Evolutionary conservation across 2,797 vertebrate species (phyloP), one percentile per base, ranked within the genome.

Genomic region (Psittacula echo): DNA sequence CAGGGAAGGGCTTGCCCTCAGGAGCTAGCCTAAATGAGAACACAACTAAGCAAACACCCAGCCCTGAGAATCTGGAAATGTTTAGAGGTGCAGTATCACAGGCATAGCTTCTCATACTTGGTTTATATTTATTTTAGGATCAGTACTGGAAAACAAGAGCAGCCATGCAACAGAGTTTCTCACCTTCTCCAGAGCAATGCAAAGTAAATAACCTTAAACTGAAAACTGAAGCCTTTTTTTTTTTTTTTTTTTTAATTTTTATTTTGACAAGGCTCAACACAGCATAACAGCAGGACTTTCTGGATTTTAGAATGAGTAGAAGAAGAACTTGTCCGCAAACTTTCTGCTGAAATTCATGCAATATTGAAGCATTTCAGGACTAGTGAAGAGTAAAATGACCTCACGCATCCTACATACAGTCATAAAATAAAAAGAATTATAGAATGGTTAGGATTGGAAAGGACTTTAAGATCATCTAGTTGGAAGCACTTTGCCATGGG

Each of bases 81-180:
- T 60, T 71, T 56, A 48, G 14, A 62, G 32, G 1, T 12, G 7
- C 14, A 65, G 2, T 48, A 48, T 32, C 17, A 65, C 48, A 81
- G 27, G 13, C 4, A 20, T 7, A 82, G 3, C 5, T 76, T 70
- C 45, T 60, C 14, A 50, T 24, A 20, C 5, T 21, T 68, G 15
- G 19, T 91, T 82, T 42, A 65, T 14, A 3, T 65, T 79, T 82
- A 20, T 66, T 79, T 82, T 47, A 77, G 22, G 32, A 48, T 70
- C 39, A 70, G 14, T 3, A 24, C 0, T 37, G 14, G 4, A 8
- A 39, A 50, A 42, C 3, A 9, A 61, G 4, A 30, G 14, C 3
- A 1, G 30, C 14, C 4, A 4, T 30, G 14, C 15, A 60, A 29
- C 9, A 76, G 41, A 67, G 34, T 34, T 65, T 90, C n/a, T 5